Evolutionary conservation across 2,888 invertebrate species (phyloP).

Genomic region (Actias luna): DNA sequence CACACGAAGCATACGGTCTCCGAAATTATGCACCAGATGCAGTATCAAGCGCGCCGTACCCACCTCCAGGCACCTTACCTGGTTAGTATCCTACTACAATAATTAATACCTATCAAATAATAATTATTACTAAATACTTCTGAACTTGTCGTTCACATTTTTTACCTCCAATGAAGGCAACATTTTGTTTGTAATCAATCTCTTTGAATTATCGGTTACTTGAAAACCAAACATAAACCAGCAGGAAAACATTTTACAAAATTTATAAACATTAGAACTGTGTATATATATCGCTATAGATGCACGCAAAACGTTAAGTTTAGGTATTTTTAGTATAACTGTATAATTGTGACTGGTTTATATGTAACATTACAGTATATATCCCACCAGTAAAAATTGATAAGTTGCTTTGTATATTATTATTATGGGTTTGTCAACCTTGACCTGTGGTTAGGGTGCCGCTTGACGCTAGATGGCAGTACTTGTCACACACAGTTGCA

Average conservation of each 20-base stretch:
- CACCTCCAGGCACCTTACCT: constrained; percentile 87
- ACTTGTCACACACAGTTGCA: constrained; percentile 48
- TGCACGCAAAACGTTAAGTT: constrained; percentile 33
- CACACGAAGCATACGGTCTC: constrained; percentile 88
- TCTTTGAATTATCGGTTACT: constrained; percentile 65
- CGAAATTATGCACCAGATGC: constrained; percentile 89
- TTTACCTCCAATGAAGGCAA: constrained; percentile 48
- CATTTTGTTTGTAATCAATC: constrained; percentile 68
- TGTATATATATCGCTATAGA: constrained; percentile 24
- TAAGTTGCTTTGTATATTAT: constrained; percentile 66
- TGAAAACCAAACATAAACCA: constrained; percentile 53
- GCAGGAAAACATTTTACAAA: constrained; percentile 61
- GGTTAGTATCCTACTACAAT: constrained; percentile 77
- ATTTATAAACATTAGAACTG: constrained; percentile 69
- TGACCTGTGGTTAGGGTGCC: constrained; percentile 55
- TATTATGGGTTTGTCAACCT: constrained; percentile 75
- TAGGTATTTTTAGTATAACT: constrained; percentile 21
- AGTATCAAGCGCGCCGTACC: constrained; percentile 88
- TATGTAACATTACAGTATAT: constrained; percentile 28
- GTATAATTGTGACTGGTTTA: constrained; percentile 20
- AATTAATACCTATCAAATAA: constrained; percentile 33
- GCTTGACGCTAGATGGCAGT: constrained; percentile 70
- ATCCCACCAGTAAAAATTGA: constrained; percentile 38
- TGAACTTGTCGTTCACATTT: constrained; percentile 59
- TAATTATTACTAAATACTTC: constrained; percentile 24